phyloP scores from a whole-genome alignment of 2,113 vertebrate species.

The Cebus imitator region DNA sequence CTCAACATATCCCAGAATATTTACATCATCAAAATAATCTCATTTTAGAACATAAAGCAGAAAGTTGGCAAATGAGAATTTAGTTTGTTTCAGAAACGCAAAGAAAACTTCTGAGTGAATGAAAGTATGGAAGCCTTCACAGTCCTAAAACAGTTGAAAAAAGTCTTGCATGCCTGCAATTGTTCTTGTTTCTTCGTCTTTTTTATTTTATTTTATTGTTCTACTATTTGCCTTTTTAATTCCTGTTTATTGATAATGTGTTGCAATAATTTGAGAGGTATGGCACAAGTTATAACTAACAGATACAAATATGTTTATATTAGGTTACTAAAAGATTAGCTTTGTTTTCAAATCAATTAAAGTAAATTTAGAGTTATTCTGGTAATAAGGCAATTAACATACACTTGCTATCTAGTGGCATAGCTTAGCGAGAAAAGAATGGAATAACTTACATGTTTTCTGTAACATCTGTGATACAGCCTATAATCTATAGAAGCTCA shows the following conservation, averaged over 20 bases:
- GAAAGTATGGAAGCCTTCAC: background rate
- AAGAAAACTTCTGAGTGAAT: background rate
- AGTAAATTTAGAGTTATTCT: background rate
- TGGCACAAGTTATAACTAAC: background rate
- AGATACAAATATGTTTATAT: background rate
- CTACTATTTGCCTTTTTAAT: background rate
- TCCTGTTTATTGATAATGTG: background rate
- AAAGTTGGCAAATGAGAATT: background rate
- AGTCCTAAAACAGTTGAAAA: background rate
- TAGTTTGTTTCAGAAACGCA: background rate
- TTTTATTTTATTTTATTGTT: too few species aligned
- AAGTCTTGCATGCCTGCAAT: background rate
- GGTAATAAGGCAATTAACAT: background rate
- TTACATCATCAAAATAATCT: constrained; percentile 59
- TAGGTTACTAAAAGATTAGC: background rate
- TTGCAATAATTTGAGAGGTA: background rate
- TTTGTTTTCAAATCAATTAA: background rate
- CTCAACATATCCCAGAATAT: constrained; percentile 55
- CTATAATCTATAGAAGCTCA: background rate
- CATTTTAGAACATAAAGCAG: constrained; percentile 44
- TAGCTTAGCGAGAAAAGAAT: background rate
- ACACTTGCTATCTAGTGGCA: background rate
- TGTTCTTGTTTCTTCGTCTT: background rate
- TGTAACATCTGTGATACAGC: background rate
- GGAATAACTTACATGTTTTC: background rate